These are phyloP conservation scores for Drosophila niveifrons DNA, from an alignment of 2,888 invertebrate species.

Conservation along the genomic window DNA sequence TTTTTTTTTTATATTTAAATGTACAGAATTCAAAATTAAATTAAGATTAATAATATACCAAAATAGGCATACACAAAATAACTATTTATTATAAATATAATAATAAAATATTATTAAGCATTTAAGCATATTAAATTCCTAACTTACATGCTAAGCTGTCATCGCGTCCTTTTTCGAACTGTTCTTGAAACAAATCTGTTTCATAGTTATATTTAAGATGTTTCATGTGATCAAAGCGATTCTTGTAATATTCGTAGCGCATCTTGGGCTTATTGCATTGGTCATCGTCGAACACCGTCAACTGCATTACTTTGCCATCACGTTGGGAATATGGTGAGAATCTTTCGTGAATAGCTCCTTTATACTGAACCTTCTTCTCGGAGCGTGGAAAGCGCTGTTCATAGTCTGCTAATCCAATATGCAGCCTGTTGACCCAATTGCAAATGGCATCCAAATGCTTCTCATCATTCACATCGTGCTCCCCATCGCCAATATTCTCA, in stretches of 20 bases:
- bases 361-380: slow-evolving; percentile 89
- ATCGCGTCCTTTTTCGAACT: slow-evolving; percentile 88
- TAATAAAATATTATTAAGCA: no score
- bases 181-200: slow-evolving; percentile 87
- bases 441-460: slow-evolving; percentile 92
- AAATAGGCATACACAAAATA: background rate
- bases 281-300: slow-evolving; percentile 78
- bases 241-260: slow-evolving; percentile 88
- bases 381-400: slow-evolving; percentile 91
- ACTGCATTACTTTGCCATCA: slow-evolving; percentile 87
- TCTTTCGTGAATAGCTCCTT: slow-evolving; percentile 90
- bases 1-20: no score
- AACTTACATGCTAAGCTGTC: slow-evolving; percentile 89
- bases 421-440: slow-evolving; percentile 90
- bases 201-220: slow-evolving; percentile 87
- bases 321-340: slow-evolving; percentile 91
- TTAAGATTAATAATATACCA: background rate
- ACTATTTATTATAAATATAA: no score
- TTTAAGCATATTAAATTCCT: background rate
- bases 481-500: slow-evolving; percentile 86
- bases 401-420: slow-evolving; percentile 87
- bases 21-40: no score
- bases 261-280: slow-evolving; percentile 79
- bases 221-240: slow-evolving; percentile 89
- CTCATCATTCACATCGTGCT: slow-evolving; percentile 86